Percentiles rank a stretch among this genome's conserved stretches.
Evolutionary conservation across 2,113 vertebrate genomes (phyloP).

Genomic region (Fregetta grallaria): DNA sequence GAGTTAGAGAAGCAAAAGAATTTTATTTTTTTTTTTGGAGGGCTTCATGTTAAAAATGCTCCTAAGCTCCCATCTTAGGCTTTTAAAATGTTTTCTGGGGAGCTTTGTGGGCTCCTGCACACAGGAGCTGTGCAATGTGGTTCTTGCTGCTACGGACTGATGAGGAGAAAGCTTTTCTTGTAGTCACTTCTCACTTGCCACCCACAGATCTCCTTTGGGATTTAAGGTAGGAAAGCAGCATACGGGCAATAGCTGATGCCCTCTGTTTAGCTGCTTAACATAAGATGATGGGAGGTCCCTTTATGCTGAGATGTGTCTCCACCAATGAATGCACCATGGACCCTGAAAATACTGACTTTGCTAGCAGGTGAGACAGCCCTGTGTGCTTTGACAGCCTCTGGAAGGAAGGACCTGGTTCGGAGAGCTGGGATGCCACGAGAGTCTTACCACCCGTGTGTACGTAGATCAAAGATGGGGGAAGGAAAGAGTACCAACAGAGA

Average conservation of each 20-base stretch:
- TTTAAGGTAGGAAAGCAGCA: neutral
- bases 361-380: neutral
- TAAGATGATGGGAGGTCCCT: neutral
- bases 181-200: neutral
- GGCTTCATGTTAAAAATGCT: neutral
- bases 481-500: neutral
- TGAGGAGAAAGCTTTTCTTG: neutral
- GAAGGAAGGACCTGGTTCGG: neutral
- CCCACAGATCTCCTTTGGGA: neutral
- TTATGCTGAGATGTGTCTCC: neutral
- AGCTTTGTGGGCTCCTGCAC: neutral
- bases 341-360: neutral
- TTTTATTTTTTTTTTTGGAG: neutral
- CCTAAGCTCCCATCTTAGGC: neutral
- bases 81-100: neutral
- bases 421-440: neutral
- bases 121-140: accelerated
- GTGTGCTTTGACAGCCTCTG: neutral
- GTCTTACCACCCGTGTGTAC: too few species aligned
- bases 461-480: neutral
- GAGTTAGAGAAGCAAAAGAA: neutral
- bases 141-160: accelerated
- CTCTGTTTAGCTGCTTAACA: neutral
- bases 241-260: accelerated
- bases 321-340: accelerated